These are phyloP conservation scores for Xylota segnis DNA, from an alignment of 2,888 invertebrate genomes.

Conservation along the genomic window DNA sequence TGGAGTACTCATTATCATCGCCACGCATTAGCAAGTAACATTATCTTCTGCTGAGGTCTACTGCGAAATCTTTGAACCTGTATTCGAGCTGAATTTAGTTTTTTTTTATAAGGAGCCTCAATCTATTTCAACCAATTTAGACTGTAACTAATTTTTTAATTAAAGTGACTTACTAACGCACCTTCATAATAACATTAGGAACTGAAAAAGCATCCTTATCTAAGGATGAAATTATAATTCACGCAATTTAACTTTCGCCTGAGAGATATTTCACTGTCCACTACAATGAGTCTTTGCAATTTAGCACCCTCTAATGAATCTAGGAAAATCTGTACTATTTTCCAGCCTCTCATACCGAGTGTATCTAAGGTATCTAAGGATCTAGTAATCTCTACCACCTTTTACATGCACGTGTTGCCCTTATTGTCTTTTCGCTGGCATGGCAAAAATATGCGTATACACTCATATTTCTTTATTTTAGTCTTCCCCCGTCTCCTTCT, in stretches of 20 bases:
- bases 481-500: neutral
- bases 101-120: too few relatives aligned
- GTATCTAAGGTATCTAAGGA: neutral
- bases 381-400: neutral
- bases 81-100: too few relatives aligned
- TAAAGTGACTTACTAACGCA: too few relatives aligned
- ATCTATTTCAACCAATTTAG: too few relatives aligned
- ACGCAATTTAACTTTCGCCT: neutral
- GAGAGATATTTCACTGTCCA: neutral
- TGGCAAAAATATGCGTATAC: constrained; percentile 10
- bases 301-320: neutral
- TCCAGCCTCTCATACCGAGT: neutral
- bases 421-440: neutral
- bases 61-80: too few relatives aligned
- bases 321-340: neutral
- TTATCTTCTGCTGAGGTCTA: too few relatives aligned
- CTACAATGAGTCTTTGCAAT: neutral
- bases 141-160: too few relatives aligned
- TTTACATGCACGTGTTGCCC: neutral
- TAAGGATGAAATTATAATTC: too few relatives aligned
- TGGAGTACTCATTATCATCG: too few relatives aligned
- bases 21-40: too few relatives aligned
- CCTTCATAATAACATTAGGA: too few relatives aligned
- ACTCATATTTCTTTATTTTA: constrained; percentile 29
- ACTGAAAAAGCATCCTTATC: too few relatives aligned